phyloP scores from a whole-genome alignment of 1,140 invertebrate species.

The Arctopsyche grandis region DNA sequence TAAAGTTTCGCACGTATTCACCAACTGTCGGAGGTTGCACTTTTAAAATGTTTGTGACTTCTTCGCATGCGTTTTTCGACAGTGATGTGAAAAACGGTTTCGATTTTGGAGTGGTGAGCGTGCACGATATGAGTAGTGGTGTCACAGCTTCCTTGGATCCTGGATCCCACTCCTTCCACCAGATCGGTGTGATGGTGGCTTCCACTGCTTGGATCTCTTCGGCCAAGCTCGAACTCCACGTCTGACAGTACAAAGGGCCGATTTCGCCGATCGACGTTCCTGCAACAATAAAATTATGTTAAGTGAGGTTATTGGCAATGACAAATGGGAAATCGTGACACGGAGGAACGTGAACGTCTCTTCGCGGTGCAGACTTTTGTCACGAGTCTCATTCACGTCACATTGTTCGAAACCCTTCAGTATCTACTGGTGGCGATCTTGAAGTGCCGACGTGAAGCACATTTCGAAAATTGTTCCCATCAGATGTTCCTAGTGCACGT shows the following conservation, averaged over 20 bases:
- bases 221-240: conserved; percentile 48
- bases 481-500: no score
- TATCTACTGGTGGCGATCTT: no score
- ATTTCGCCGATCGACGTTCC: conserved; percentile 47
- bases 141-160: conserved; percentile 57
- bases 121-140: conserved; percentile 62
- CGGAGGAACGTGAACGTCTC: neutral
- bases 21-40: conserved; percentile 54
- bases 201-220: conserved; percentile 60
- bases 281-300: conserved; percentile 44
- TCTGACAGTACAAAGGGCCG: conserved; percentile 62
- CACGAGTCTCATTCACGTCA: conserved; percentile 6
- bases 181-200: conserved; percentile 63
- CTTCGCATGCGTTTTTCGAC: conserved; percentile 61
- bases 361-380: neutral
- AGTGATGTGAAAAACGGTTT: conserved; percentile 59
- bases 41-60: conserved; percentile 59
- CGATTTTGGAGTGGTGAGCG: conserved; percentile 58
- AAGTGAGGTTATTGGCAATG: conserved; percentile 12
- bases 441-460: no score
- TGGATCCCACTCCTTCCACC: conserved; percentile 64
- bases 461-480: no score
- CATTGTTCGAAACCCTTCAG: no score
- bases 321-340: neutral
- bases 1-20: conserved; percentile 65